phyloP scores from a whole-genome alignment of 2,888 invertebrate species.

The Dicranocentrus wangi region DNA sequence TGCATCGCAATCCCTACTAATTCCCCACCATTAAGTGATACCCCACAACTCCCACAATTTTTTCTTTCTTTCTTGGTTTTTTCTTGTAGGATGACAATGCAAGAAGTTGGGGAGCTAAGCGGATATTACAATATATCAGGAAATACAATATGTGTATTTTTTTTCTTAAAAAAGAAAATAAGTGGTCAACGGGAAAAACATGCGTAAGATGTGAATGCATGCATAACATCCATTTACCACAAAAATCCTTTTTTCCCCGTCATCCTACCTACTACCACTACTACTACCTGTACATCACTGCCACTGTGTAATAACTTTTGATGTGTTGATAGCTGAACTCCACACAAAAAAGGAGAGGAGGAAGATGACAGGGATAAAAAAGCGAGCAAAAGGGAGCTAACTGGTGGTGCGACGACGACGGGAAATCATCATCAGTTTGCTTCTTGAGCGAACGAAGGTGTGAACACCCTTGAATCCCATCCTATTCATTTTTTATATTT shows the following conservation, averaged over 20 bases:
- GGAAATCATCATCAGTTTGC: slow-evolving; percentile 21
- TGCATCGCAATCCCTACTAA: not conserved
- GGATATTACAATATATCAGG: slow-evolving; percentile 39
- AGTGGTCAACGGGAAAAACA: slow-evolving; percentile 34
- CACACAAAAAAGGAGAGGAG: too few species aligned
- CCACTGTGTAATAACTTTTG: not conserved
- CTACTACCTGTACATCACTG: too few species aligned
- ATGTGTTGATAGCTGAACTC: too few species aligned
- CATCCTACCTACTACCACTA: not conserved
- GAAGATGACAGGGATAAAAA: slow-evolving; percentile 36
- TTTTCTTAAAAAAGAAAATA: slow-evolving; percentile 17
- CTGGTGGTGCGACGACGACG: not conserved
- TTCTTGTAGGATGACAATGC: slow-evolving; percentile 29
- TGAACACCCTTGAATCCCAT: slow-evolving; percentile 51
- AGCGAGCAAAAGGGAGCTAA: slow-evolving; percentile 13
- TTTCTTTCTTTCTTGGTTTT: not conserved
- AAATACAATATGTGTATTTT: too few species aligned
- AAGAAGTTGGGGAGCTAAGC: slow-evolving; percentile 20
- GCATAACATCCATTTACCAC: slow-evolving; percentile 44
- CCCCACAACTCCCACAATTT: too few species aligned
- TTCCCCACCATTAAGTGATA: not conserved
- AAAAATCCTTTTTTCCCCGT: not conserved
- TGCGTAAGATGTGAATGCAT: slow-evolving; percentile 41
- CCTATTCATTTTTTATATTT: not conserved
- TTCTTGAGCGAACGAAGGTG: not conserved